Evolutionary conservation across 2,797 vertebrate genomes (phyloP).

Genomic region (Cyprinodon diabolis): DNA sequence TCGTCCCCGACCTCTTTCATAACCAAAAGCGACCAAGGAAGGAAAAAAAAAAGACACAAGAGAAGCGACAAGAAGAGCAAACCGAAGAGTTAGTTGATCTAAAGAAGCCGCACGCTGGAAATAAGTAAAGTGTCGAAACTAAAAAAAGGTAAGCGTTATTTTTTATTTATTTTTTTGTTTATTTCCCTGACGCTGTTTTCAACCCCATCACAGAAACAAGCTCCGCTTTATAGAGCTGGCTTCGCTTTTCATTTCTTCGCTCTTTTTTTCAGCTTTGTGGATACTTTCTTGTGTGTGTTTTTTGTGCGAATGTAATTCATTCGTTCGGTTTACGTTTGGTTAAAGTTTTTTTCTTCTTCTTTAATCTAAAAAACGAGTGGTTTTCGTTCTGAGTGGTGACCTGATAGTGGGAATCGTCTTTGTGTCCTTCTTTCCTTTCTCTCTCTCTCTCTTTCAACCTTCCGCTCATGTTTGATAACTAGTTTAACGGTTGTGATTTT

Average conservation of each 20-base stretch:
- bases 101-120: slow-evolving; percentile 75
- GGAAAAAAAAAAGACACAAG: slow-evolving; percentile 55
- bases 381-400: slow-evolving; percentile 68
- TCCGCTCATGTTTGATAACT: slow-evolving; percentile 57
- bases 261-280: slow-evolving; percentile 49
- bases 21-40: slow-evolving; percentile 77
- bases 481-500: slow-evolving; percentile 39
- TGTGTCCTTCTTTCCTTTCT: slow-evolving; percentile 80
- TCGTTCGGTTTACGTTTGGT: slow-evolving; percentile 18
- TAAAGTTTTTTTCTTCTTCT: slow-evolving; percentile 49
- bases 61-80: slow-evolving; percentile 70
- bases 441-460: slow-evolving; percentile 29
- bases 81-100: slow-evolving; percentile 75
- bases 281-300: slow-evolving; percentile 53
- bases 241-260: slow-evolving; percentile 74
- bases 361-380: slow-evolving; percentile 44
- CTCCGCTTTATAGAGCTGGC: slow-evolving; percentile 58
- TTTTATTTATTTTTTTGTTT: background rate
- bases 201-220: slow-evolving; percentile 65
- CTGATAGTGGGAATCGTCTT: slow-evolving; percentile 81
- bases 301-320: slow-evolving; percentile 24
- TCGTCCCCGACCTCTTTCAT: slow-evolving; percentile 84
- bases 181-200: slow-evolving; percentile 67
- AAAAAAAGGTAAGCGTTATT: slow-evolving; percentile 82
- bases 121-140: slow-evolving; percentile 84